phyloP scores from a whole-genome alignment of 2,797 vertebrate genomes.

The Steatocranus sp. region DNA sequence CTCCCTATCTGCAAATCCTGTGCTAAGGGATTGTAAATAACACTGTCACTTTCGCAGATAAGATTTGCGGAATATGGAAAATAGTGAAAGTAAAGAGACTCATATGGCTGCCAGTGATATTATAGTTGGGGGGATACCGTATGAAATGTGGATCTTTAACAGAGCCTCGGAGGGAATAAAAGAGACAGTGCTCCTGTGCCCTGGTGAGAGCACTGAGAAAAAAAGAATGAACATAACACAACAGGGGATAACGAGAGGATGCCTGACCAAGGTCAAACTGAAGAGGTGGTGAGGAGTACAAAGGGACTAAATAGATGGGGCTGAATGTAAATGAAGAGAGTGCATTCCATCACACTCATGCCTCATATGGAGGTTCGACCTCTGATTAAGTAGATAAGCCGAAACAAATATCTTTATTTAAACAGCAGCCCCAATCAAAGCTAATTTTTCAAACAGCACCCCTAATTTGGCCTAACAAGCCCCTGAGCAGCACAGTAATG shows the following conservation, averaged over 20 bases:
- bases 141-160: constrained; percentile 58
- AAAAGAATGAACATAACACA: constrained; percentile 11
- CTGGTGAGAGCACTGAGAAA: background rate
- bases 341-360: constrained; percentile 32
- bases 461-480: constrained; percentile 72
- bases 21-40: constrained; percentile 65
- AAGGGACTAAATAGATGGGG: constrained; percentile 29
- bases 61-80: constrained; percentile 55
- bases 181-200: background rate
- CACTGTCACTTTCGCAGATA: constrained; percentile 64
- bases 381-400: constrained; percentile 31
- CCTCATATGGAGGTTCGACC: constrained; percentile 6
- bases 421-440: constrained; percentile 49
- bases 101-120: constrained; percentile 44
- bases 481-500: constrained; percentile 64
- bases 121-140: constrained; percentile 24
- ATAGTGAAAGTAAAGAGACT: constrained; percentile 47
- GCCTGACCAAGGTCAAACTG: constrained; percentile 59
- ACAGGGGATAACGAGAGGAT: constrained; percentile 28
- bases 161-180: constrained; percentile 15
- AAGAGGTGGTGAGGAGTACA: background rate
- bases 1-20: constrained; percentile 56
- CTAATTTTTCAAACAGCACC: constrained; percentile 48
- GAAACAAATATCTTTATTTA: constrained; percentile 67
- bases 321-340: constrained; percentile 16